These are phyloP conservation scores for Capitulum mitella DNA, from an alignment of 2,888 invertebrate genomes.

Conservation along the genomic window DNA sequence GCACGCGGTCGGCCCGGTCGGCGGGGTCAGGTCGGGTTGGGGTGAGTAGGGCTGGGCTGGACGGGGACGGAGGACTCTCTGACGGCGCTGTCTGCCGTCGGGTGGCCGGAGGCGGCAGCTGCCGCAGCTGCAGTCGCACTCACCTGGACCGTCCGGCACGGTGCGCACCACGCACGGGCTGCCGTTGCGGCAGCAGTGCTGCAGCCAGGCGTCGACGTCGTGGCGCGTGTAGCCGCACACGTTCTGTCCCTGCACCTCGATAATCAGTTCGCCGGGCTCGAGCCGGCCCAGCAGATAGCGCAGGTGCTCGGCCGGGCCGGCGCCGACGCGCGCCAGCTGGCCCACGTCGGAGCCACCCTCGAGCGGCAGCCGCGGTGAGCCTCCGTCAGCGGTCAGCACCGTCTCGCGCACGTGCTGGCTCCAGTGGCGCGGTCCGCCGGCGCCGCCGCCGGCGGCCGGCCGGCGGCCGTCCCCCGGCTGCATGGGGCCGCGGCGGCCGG, in stretches of 20 bases:
- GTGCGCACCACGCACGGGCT: conserved; percentile 50
- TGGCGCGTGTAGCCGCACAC: conserved; percentile 52
- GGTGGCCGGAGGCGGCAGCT: too few relatives aligned
- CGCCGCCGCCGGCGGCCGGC: neutral
- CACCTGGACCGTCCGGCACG: conserved; percentile 46
- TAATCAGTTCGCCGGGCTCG: conserved; percentile 38
- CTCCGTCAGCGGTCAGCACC: conserved; percentile 27
- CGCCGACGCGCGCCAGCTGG: conserved; percentile 33
- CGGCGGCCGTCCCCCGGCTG: neutral
- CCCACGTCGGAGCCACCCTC: conserved; percentile 36
- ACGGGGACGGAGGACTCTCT: too few relatives aligned
- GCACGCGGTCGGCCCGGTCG: too few relatives aligned
- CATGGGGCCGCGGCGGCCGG: neutral
- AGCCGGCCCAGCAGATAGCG: conserved; percentile 31
- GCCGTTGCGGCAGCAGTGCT: conserved; percentile 50
- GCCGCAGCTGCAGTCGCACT: too few relatives aligned
- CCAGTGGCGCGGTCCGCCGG: conserved; percentile 32
- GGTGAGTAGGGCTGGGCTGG: too few relatives aligned
- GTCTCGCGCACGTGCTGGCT: conserved; percentile 33
- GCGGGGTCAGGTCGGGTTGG: too few relatives aligned
- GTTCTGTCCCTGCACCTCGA: conserved; percentile 52
- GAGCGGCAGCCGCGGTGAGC: conserved; percentile 25
- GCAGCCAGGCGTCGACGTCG: conserved; percentile 50
- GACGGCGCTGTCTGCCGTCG: too few relatives aligned
- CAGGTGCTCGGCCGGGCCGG: conserved; percentile 30